Evolutionary conservation across 2,797 vertebrate genomes (phyloP).

Genomic region (Hypotaenidia okinawae): DNA sequence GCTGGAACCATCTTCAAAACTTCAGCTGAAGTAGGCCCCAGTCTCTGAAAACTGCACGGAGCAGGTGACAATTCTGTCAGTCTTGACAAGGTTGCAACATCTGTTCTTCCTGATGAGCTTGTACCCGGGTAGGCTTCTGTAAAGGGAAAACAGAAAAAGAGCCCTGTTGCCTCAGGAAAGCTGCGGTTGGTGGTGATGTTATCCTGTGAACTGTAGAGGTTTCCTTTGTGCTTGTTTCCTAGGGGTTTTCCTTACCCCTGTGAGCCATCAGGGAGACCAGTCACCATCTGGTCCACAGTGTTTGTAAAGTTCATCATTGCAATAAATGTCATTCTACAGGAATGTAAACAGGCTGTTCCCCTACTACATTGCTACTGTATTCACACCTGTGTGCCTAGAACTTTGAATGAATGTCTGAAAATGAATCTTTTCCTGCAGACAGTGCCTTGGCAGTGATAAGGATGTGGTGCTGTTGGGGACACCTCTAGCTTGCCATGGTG

Average conservation of each 20-base stretch:
- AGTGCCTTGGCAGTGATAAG: background rate
- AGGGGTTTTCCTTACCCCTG: background rate
- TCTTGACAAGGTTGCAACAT: background rate
- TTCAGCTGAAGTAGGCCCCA: background rate
- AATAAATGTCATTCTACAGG: slow-evolving; percentile 1
- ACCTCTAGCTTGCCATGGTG: background rate
- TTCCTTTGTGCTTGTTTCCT: background rate
- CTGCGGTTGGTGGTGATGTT: background rate
- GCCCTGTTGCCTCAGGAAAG: background rate
- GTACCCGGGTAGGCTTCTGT: background rate
- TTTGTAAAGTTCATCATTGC: background rate
- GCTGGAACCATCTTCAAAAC: background rate
- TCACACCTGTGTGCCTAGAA: background rate
- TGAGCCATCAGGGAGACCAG: background rate
- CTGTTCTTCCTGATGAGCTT: background rate
- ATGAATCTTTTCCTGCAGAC: background rate
- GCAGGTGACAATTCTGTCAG: background rate
- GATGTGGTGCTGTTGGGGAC: background rate
- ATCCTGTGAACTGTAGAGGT: background rate
- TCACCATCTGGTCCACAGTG: background rate
- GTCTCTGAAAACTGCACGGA: background rate
- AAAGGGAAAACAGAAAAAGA: background rate
- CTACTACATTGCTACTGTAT: background rate
- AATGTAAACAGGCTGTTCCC: background rate
- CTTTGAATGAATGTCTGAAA: background rate